A percentile compares a stretch with the other conserved stretches of the same genome.
Conservation (phyloP, 2,113 vertebrate genomes). For the Phainopepla nitens region DNA sequence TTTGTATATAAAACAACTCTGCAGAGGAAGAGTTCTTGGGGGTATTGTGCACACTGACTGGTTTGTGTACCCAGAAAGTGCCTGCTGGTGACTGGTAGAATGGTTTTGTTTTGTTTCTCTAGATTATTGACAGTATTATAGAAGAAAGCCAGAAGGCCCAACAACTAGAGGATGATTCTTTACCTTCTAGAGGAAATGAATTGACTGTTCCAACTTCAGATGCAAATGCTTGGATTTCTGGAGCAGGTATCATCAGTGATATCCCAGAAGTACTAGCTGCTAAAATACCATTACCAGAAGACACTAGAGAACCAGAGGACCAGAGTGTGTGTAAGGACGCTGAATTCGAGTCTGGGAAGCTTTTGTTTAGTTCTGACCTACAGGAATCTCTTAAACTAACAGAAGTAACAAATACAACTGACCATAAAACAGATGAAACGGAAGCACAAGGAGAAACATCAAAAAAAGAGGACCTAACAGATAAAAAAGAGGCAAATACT, state of each 20-base stretch:
- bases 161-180: slow-evolving; percentile 74
- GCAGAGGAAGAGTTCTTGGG: background rate
- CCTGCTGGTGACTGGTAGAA: background rate
- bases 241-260: slow-evolving; percentile 45
- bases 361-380: slow-evolving; percentile 54
- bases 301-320: background rate
- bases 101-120: background rate
- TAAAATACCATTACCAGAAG: slow-evolving; percentile 47
- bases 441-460: background rate
- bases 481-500: slow-evolving; percentile 71
- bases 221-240: slow-evolving; percentile 43
- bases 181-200: slow-evolving; percentile 54
- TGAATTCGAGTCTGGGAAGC: slow-evolving; percentile 33
- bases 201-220: slow-evolving; percentile 37
- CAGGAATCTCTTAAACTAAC: background rate
- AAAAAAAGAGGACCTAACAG: slow-evolving; percentile 36
- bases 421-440: slow-evolving; percentile 33
- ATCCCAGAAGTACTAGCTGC: slow-evolving; percentile 63
- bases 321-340: slow-evolving; percentile 22
- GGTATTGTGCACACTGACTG: background rate
- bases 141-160: slow-evolving; percentile 89
- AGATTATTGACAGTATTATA: slow-evolving; percentile 98
- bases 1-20: background rate
- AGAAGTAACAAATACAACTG: slow-evolving; percentile 28
- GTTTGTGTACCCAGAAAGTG: background rate